Evolutionary conservation across 2,888 invertebrate species (phyloP), one percentile per base, ranked within the genome.

Genomic region (Agrotis exclamationis): DNA sequence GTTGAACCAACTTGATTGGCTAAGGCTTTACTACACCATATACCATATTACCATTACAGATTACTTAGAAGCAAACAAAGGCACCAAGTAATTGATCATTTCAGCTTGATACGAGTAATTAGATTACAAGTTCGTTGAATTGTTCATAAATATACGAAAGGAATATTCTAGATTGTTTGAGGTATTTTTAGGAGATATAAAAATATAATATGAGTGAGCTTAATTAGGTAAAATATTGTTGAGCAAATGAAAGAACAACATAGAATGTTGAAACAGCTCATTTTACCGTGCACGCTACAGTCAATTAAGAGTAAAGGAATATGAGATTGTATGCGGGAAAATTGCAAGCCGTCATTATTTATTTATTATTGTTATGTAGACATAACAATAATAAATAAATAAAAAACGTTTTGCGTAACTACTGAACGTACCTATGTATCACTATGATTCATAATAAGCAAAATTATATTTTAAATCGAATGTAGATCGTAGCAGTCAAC

Each of bases 1-100:
- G 70, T 70, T 83, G 76, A 85, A 83, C 76, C 67, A 50, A 74
- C 76, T 80, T 81, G 81, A 88, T 89, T 87, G 85, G 85, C 82
- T 66, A 59, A 56, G 59, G 22, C 57, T 72, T 50, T 20, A 14
- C 20, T 64, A 60, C n/a, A n/a, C n/a, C n/a, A n/a, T n/a, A n/a
- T n/a, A n/a, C n/a, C n/a, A n/a, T n/a, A n/a, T 45, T n/a, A 79
- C 51, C 70, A 69, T 54, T 81, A 72, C 54, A 74, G 33, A 81
- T 74, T 63, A 57, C n/a, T 56, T 63, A 66, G 9, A 51, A 63
- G n/a, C 47, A 56, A 13, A 68, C 22, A 68, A 72, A 63, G 24
- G 22, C 50, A 18, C n/a, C 5, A 44, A 67, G 54, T 54, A 71
- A 67, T 67, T 51, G n/a, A 68, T 65, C 18, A 44, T 24, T 59